Conservation (phyloP, 1,140 invertebrate genomes). For the Lucilia sericata region DNA sequence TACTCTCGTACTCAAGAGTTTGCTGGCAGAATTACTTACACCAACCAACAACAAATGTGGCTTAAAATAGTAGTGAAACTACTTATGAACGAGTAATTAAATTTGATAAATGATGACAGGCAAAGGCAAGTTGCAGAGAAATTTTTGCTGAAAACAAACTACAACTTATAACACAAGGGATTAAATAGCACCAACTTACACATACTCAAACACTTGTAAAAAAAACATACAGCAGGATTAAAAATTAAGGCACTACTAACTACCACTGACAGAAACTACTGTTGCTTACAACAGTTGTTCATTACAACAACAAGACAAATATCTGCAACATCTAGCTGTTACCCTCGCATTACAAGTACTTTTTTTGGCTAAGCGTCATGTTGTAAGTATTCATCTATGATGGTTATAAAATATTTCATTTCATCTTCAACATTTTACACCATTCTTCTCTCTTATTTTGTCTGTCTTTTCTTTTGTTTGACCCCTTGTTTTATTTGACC, state of each 20-base stretch:
- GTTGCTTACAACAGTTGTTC: background rate
- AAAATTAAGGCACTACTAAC: constrained; percentile 12
- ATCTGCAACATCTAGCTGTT: background rate
- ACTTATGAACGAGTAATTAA: constrained; percentile 37
- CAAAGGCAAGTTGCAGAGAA: background rate
- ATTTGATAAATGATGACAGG: constrained; percentile 41
- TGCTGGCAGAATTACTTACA: background rate
- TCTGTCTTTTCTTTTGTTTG: background rate
- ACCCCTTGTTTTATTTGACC: background rate
- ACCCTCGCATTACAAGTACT: background rate
- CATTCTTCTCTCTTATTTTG: background rate
- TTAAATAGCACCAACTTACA: background rate
- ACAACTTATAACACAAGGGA: background rate
- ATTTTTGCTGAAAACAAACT: background rate
- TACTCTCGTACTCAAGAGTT: background rate
- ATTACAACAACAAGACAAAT: background rate
- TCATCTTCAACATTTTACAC: background rate
- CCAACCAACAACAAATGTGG: background rate
- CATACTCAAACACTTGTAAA: background rate
- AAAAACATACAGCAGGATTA: background rate
- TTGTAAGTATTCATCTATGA: constrained; percentile 4
- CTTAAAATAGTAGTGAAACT: constrained; percentile 1
- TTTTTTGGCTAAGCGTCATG: background rate
- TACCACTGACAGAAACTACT: background rate
- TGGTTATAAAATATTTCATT: background rate